phyloP scores from a whole-genome alignment of 2,797 vertebrate genomes.

The Nasua narica region DNA sequence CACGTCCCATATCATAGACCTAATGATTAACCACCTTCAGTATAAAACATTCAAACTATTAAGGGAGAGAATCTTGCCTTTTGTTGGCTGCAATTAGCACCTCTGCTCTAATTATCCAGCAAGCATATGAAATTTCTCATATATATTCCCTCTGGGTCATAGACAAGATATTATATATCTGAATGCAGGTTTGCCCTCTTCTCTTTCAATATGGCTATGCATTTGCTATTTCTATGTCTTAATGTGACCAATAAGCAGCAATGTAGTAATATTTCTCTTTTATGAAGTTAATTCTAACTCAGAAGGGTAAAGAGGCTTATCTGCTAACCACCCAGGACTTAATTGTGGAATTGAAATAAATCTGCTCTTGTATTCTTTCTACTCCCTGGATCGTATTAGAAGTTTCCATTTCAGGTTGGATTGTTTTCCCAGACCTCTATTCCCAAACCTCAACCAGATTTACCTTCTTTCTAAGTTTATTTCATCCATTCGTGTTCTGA shows the following conservation, averaged over 20 bases:
- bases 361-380: neutral
- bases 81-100: neutral
- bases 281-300: neutral
- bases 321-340: neutral
- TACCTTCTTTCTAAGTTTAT: neutral
- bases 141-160: neutral
- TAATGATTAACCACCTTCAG: neutral
- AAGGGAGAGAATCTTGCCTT: neutral
- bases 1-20: neutral
- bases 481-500: neutral
- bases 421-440: neutral
- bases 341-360: neutral
- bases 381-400: neutral
- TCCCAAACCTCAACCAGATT: neutral
- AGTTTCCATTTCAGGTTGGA: neutral
- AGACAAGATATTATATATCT: neutral
- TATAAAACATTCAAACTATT: neutral
- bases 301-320: neutral
- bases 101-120: neutral
- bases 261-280: neutral
- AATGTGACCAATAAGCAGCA: neutral
- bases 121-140: neutral
- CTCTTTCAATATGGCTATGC: neutral
- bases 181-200: neutral
- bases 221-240: constrained; percentile 2